Percentiles rank a stretch among this genome's conserved stretches.
phyloP scores from a whole-genome alignment of 2,888 invertebrate species.

The Prosapia bicincta region DNA sequence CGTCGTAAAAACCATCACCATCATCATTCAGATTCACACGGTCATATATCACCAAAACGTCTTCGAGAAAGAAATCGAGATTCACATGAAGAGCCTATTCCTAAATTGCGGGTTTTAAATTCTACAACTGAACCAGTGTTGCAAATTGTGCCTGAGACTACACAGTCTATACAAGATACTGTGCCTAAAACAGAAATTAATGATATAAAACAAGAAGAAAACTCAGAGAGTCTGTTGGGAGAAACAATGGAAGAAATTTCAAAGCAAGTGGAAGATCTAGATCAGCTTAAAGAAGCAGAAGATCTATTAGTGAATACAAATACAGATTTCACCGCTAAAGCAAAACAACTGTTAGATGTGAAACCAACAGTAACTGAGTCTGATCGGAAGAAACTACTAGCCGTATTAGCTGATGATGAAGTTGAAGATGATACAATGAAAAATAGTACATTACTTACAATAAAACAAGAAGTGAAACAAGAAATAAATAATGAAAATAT shows the following conservation, averaged over 20 bases:
- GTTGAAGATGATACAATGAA: constrained; percentile 5
- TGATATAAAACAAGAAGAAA: constrained; percentile 2
- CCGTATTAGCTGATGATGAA: constrained; percentile 26
- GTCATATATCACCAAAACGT: constrained; percentile 35
- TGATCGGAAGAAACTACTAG: constrained; percentile 25
- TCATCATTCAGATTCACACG: constrained; percentile 30
- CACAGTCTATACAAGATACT: not conserved
- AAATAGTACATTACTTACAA: constrained; percentile 3
- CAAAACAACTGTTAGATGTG: constrained; percentile 38
- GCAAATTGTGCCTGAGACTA: constrained; percentile 30
- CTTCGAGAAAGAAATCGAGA: constrained; percentile 26
- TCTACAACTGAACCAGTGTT: constrained; percentile 13
- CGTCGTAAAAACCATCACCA: constrained; percentile 32
- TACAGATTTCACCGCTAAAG: constrained; percentile 38
- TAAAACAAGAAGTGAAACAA: not conserved
- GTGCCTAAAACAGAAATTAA: not conserved
- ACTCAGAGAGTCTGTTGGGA: constrained; percentile 11
- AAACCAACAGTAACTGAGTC: constrained; percentile 17
- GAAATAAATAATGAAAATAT: not conserved
- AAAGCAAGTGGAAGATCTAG: constrained; percentile 34
- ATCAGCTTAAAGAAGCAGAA: constrained; percentile 37
- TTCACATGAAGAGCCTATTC: constrained; percentile 4
- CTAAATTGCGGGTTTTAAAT: constrained; percentile 10
- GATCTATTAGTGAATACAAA: constrained; percentile 39
- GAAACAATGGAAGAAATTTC: constrained; percentile 29